Percentiles rank a stretch among this genome's conserved stretches.
These are phyloP conservation scores for Harpalus rufipes DNA, from an alignment of 2,888 invertebrate genomes.

Conservation along the genomic window DNA sequence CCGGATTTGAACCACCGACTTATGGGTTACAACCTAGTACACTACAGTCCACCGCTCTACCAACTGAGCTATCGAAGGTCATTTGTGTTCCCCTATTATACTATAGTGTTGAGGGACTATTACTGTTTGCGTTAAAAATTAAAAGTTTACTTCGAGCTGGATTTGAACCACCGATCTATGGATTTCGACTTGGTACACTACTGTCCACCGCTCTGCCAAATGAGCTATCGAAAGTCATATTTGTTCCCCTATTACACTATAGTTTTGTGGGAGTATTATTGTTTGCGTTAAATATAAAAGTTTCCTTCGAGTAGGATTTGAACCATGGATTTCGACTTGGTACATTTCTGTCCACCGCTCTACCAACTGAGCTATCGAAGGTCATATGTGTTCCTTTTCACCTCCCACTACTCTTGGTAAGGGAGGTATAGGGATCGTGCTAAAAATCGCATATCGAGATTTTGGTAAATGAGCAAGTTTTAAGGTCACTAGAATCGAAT, in stretches of 20 bases:
- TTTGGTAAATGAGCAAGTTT: no score
- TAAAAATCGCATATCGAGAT: no score
- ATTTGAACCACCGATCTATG: constrained; percentile 86
- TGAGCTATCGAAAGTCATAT: constrained; percentile 73
- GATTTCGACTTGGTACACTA: constrained; percentile 76
- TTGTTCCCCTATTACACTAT: no score
- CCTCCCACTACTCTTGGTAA: no score
- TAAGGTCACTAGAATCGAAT: no score
- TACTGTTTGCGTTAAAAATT: no score
- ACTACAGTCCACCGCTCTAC: constrained; percentile 76
- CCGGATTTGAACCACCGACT: constrained; percentile 66
- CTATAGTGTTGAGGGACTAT: no score
- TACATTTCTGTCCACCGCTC: constrained; percentile 75
- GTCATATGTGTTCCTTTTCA: constrained; percentile 59
- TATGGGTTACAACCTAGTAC: constrained; percentile 50
- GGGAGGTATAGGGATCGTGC: no score
- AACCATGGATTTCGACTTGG: constrained; percentile 79
- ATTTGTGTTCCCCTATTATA: no score
- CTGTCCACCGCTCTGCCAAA: constrained; percentile 76
- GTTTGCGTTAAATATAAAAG: neutral
- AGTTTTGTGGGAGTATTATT: no score
- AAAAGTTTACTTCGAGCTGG: constrained; percentile 81
- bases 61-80: constrained; percentile 76
- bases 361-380: constrained; percentile 76
- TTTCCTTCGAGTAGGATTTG: constrained; percentile 83